Evolutionary conservation across 2,888 invertebrate genomes (phyloP).

Genomic region (Harmothoe impar): DNA sequence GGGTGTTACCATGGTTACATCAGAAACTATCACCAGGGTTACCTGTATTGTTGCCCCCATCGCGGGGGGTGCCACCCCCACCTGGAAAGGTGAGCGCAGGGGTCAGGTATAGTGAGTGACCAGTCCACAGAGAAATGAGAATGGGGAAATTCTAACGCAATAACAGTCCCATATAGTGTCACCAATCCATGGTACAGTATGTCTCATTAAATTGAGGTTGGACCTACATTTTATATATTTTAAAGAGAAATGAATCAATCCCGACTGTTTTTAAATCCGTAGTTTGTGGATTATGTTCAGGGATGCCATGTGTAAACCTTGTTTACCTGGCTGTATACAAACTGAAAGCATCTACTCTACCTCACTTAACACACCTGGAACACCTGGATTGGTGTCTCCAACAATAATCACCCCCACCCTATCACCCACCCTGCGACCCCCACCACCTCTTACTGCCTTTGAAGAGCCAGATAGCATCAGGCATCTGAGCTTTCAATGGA

Average conservation of each 20-base stretch:
- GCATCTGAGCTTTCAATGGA: background rate
- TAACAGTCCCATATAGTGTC: too few relatives aligned
- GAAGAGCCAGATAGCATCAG: conserved; percentile 42
- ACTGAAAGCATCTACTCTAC: background rate
- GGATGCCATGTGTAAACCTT: too few relatives aligned
- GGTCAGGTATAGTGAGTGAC: background rate
- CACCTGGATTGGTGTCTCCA: too few relatives aligned
- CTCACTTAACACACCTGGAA: too few relatives aligned
- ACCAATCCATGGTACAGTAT: too few relatives aligned
- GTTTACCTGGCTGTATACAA: background rate
- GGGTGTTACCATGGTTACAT: conserved; percentile 39
- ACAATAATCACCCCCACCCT: background rate
- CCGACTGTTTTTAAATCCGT: too few relatives aligned
- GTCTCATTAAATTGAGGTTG: too few relatives aligned
- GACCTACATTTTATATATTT: too few relatives aligned
- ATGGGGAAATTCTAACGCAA: too few relatives aligned
- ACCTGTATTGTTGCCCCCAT: background rate
- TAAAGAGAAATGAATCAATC: too few relatives aligned
- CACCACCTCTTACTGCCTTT: background rate
- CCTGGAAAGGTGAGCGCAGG: background rate
- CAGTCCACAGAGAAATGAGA: too few relatives aligned
- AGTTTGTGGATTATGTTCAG: too few relatives aligned
- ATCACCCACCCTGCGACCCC: background rate
- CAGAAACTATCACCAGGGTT: conserved; percentile 30
- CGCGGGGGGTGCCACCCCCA: background rate